These are phyloP conservation scores for Tuberolachnus salignus DNA, from an alignment of 2,888 invertebrate species.

Conservation along the genomic window DNA sequence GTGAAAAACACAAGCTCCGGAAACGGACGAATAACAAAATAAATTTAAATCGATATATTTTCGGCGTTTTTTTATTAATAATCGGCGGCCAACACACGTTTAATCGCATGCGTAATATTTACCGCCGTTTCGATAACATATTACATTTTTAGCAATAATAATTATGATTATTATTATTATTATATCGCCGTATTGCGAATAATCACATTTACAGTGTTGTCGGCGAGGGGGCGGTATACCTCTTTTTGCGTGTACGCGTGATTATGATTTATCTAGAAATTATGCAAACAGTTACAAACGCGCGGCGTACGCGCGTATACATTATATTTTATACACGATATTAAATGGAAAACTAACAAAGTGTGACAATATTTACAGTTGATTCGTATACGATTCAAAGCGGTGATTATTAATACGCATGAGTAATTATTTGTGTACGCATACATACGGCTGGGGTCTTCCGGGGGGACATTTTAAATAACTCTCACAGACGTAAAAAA, in stretches of 20 bases:
- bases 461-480: too few relatives aligned
- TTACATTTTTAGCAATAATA: too few relatives aligned
- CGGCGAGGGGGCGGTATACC: not conserved
- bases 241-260: not conserved
- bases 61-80: too few relatives aligned
- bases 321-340: not conserved
- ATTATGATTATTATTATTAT: not conserved
- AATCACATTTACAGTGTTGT: not conserved
- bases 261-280: constrained; percentile 2
- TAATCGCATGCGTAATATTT: too few relatives aligned
- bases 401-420: not conserved
- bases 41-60: too few relatives aligned
- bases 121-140: too few relatives aligned
- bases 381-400: not conserved
- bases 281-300: constrained; percentile 24
- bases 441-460: too few relatives aligned
- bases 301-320: not conserved
- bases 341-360: not conserved
- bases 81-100: too few relatives aligned
- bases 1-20: too few relatives aligned
- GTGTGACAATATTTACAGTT: constrained; percentile 26
- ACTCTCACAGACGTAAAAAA: too few relatives aligned
- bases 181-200: not conserved
- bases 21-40: too few relatives aligned
- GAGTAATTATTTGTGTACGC: too few relatives aligned